Evolutionary conservation across 2,113 vertebrate species (phyloP), one percentile per base, ranked within the genome.

Genomic region (Microcebus murinus): DNA sequence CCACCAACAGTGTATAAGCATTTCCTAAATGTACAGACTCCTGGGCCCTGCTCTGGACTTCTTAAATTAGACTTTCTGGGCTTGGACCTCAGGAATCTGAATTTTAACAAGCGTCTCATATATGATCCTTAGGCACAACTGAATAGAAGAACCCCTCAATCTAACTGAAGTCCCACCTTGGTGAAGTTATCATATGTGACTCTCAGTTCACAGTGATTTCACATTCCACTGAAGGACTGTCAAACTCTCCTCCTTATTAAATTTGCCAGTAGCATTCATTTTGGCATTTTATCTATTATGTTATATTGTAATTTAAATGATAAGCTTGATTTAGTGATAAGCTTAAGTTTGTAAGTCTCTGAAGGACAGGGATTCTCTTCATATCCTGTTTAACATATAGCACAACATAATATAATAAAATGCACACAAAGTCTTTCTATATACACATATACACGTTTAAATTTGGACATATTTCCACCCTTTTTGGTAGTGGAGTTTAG

Each of bases 291-390:
- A 63, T 73, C 31, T 91, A 20, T 70, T 81, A 67, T 90, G 9
- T 96, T 91, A 74, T 61, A 73, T 91, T 71, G 18, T 71, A 50
- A 59, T 79, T 83, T 90, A 79, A 96, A 90, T 63, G 48, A 31
- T 90, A 92, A 77, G 9, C 90, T 29, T 94, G 14, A 83, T 90
- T 94, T 90, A 23, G 18, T n/a, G n/a, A n/a, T n/a, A n/a, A n/a
- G n/a, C n/a, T n/a, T n/a, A n/a, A n/a, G n/a, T 61, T 59, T 92
- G 61, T 93, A 97, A 93, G 39, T 42, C n/a, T 93, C 25, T 87
- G 42, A 95, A 83, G 48, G 36, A n/a, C 63, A 90, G 13, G 4
- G 10, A 82, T 70, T 81, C 7, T 76, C 65, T 82, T 96, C 86
- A 83, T 84, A 57, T 17, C 8, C 18, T 86, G 7, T 92, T 92